Percentiles rank a stretch among this genome's conserved stretches.
Evolutionary conservation across 2,113 vertebrate genomes (phyloP).

Genomic region (Ondatra zibethicus): DNA sequence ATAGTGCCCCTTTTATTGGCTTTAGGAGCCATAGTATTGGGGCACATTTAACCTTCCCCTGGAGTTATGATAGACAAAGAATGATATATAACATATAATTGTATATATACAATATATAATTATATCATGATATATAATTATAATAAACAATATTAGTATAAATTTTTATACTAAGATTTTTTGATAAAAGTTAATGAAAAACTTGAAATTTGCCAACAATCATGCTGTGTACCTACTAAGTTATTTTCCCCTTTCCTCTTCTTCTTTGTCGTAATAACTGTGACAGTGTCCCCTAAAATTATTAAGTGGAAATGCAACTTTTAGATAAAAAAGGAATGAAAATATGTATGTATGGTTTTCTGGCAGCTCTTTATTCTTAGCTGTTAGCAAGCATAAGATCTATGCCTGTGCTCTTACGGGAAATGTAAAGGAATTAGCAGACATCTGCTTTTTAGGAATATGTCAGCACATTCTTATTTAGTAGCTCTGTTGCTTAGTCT

Average conservation of each 20-base stretch:
- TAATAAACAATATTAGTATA: too few species aligned
- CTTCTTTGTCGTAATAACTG: neutral
- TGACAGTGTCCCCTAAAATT: neutral
- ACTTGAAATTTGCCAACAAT: neutral
- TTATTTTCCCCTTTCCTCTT: neutral
- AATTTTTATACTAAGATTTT: conserved; percentile 10
- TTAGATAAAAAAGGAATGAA: neutral
- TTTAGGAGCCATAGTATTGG: neutral
- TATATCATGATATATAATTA: neutral
- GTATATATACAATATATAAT: neutral
- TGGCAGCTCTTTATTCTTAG: neutral
- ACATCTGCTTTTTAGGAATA: neutral
- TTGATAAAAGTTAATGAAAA: neutral
- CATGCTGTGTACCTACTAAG: neutral
- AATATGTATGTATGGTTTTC: conserved; percentile 11
- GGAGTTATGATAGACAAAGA: neutral
- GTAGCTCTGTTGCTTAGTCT: neutral
- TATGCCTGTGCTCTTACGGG: neutral
- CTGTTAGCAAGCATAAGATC: neutral
- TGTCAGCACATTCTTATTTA: neutral
- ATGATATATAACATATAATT: neutral
- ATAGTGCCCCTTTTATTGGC: neutral
- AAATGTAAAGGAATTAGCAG: neutral
- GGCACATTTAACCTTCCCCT: neutral
- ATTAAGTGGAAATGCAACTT: neutral